These are phyloP conservation scores for Aporophyla lueneburgensis DNA, from an alignment of 2,888 invertebrate genomes.

Conservation along the genomic window DNA sequence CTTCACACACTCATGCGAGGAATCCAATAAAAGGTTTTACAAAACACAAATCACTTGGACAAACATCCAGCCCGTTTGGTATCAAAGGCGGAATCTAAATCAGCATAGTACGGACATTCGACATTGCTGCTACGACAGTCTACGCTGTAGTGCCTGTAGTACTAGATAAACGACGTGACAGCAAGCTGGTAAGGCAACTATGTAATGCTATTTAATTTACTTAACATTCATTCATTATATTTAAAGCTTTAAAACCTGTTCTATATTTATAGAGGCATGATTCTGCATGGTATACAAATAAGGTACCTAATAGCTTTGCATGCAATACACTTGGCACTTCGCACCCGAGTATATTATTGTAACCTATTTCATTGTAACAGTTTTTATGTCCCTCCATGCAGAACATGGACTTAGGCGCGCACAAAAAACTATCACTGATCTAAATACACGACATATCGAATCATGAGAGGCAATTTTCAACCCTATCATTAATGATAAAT, in stretches of 20 bases:
- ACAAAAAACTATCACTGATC: slow-evolving; percentile 42
- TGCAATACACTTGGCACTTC: not conserved
- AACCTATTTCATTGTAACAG: not conserved
- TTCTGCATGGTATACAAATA: not conserved
- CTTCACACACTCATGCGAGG: slow-evolving; percentile 41
- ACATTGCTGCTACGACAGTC: slow-evolving; percentile 43
- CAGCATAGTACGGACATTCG: slow-evolving; percentile 47
- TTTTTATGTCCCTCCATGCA: not conserved
- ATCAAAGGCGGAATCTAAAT: slow-evolving; percentile 62
- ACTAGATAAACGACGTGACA: slow-evolving; percentile 48
- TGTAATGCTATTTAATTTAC: slow-evolving; percentile 20
- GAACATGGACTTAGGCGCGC: slow-evolving; percentile 8
- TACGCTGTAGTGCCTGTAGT: slow-evolving; percentile 31
- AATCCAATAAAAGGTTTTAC: slow-evolving; percentile 38
- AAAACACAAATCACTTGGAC: slow-evolving; percentile 63
- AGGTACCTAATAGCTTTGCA: not conserved
- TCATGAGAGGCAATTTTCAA: slow-evolving; percentile 38
- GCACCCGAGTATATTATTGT: not conserved
- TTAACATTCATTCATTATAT: slow-evolving; percentile 22
- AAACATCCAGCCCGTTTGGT: slow-evolving; percentile 51
- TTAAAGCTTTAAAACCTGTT: slow-evolving; percentile 9
- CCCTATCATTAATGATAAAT: slow-evolving; percentile 60
- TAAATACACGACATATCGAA: slow-evolving; percentile 46
- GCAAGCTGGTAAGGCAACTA: slow-evolving; percentile 17
- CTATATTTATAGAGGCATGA: not conserved